Evolutionary conservation across 2,888 invertebrate species (phyloP), one percentile per base, ranked within the genome.

Genomic region (Drosophila acutilabella): DNA sequence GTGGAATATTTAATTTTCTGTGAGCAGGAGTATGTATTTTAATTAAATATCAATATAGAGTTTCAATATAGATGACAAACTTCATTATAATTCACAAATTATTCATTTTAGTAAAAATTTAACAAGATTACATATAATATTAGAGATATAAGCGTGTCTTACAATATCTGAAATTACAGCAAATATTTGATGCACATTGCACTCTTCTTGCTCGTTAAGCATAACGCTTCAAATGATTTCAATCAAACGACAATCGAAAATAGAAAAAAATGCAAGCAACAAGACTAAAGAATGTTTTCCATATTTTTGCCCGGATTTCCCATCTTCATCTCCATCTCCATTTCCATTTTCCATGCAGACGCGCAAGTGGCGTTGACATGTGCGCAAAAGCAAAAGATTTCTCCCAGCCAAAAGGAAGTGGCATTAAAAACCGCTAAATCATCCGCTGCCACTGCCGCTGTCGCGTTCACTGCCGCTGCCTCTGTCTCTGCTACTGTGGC

Each of bases 371-470:
- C 84, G 78, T 78, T 81, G 81, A 83, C 81, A 87, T 85, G 80
- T 82, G 80, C 68, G 67, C 65, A 47, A 56, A 56, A 54, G 36
- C 57, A 40, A 69, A 74, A 81, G 67, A 58, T 64, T 67, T 44
- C 41, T 23, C 44, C 48, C 67, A n/a, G 18, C 38, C 30, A 33
- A 26, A 30, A 50, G 60, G 71, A 61, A 65, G 76, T 67, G 64
- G 80, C 85, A 88, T 85, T 85, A 85, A 85, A 85, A 88, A 85
- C 79, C 89, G 84, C 84, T 85, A 85, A 81, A 85, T 85, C 85
- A 85, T 83, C 71, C 88, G 86, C 71, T 73, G 74, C 88, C 23
- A 68, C 75, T 85, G 88, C 81, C 85, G 36, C 36, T 36, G 36
- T 13, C 36, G 13, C 36, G 7, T 8, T 8, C 13, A 13, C 36